Percentiles rank a stretch among this genome's conserved stretches.
phyloP scores from a whole-genome alignment of 2,888 invertebrate genomes.

The Drosophila antonietae region DNA sequence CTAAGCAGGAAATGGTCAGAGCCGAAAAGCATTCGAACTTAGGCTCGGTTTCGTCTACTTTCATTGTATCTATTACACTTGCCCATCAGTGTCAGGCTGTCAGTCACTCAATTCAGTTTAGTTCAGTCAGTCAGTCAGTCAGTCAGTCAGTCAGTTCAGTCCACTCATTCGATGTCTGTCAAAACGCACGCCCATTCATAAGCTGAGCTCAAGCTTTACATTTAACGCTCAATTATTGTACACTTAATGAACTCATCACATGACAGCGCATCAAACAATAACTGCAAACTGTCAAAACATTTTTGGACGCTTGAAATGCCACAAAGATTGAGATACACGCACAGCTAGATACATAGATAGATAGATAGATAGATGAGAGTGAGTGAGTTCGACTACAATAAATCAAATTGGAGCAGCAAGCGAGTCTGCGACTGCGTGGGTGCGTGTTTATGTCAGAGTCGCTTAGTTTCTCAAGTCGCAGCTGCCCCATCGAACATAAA shows the following conservation, averaged over 20 bases:
- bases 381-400: conserved; percentile 32
- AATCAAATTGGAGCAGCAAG: conserved; percentile 73
- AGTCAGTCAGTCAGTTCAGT: not conserved
- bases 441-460: conserved; percentile 25
- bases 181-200: conserved; percentile 76
- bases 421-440: conserved; percentile 59
- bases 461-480: conserved; percentile 4
- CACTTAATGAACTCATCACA: conserved; percentile 82
- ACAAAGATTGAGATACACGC: conserved; percentile 3
- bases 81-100: conserved; percentile 67
- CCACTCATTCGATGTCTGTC: conserved; percentile 51
- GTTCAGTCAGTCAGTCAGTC: not conserved
- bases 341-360: not conserved
- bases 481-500: conserved; percentile 43
- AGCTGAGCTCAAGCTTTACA: conserved; percentile 46
- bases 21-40: conserved; percentile 27
- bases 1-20: conserved; percentile 66
- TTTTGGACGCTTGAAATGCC: conserved; percentile 58
- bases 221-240: conserved; percentile 80
- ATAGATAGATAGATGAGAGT: not conserved
- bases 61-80: conserved; percentile 76
- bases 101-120: conserved; percentile 1
- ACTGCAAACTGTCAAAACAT: conserved; percentile 81
- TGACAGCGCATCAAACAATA: conserved; percentile 79
- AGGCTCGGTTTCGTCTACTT: conserved; percentile 56